A percentile compares a stretch with the other conserved stretches of the same genome.
These are phyloP conservation scores for Ethmia dodecea DNA, from an alignment of 2,888 invertebrate genomes.

Conservation along the genomic window DNA sequence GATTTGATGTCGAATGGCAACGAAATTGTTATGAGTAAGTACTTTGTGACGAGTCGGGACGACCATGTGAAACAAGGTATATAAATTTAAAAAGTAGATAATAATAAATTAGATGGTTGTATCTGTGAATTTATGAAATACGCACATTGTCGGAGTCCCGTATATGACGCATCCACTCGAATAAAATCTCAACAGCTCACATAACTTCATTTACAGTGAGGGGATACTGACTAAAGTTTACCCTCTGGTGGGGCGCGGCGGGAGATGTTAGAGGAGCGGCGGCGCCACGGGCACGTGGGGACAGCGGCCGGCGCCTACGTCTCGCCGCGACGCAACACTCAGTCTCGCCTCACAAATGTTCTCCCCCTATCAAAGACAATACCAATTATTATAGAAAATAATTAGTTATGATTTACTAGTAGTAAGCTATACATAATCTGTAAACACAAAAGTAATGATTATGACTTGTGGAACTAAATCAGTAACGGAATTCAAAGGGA, in stretches of 20 bases:
- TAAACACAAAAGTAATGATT: no score
- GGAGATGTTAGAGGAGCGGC: constrained; percentile 17
- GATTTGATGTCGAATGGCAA: constrained; percentile 25
- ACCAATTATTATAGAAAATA: no score
- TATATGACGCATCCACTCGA: constrained; percentile 37
- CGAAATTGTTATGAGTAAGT: constrained; percentile 30
- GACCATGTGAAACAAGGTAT: not conserved
- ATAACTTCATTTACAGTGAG: no score
- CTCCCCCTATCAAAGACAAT: constrained; percentile 79
- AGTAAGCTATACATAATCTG: no score
- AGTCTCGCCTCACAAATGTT: constrained; percentile 92
- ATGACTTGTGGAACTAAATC: no score
- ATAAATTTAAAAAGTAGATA: not conserved
- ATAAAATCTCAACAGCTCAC: constrained; percentile 22
- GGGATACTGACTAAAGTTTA: no score
- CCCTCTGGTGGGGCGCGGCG: constrained; percentile 11
- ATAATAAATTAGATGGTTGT: constrained; percentile 7
- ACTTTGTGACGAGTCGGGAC: constrained; percentile 45
- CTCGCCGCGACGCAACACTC: constrained; percentile 74
- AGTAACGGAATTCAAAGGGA: no score
- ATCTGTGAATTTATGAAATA: constrained; percentile 43
- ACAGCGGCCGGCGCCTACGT: constrained; percentile 35
- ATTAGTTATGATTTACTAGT: no score
- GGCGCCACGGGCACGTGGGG: not conserved
- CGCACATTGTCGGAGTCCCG: constrained; percentile 53